phyloP scores from a whole-genome alignment of 2,113 vertebrate species.

The Polypterus senegalus region DNA sequence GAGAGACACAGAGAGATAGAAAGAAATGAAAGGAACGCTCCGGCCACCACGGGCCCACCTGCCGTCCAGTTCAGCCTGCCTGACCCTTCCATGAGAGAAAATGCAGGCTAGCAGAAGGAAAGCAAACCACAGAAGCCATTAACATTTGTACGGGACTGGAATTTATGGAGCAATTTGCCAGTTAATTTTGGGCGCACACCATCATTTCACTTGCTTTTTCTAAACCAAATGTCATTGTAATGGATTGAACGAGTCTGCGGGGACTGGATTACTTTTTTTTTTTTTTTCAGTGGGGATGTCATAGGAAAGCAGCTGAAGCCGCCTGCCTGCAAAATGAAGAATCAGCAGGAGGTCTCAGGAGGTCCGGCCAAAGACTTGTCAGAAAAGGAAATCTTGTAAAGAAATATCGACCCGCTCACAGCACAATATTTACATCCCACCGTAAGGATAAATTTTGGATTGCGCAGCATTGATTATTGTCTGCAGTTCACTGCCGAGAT shows the following conservation, averaged over 20 bases:
- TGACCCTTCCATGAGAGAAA: not conserved
- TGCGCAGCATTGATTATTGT: constrained; percentile 14
- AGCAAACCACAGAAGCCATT: not conserved
- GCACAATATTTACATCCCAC: constrained; percentile 19
- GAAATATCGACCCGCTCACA: constrained; percentile 22
- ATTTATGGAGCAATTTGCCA: constrained; percentile 7
- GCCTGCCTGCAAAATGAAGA: constrained; percentile 24
- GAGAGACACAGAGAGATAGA: not conserved
- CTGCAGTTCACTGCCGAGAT: not conserved
- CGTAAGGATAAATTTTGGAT: constrained; percentile 14
- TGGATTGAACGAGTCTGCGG: constrained; percentile 14
- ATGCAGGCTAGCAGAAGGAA: not conserved
- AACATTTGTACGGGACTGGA: not conserved
- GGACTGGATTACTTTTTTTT: constrained; percentile 15
- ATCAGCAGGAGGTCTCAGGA: constrained; percentile 13
- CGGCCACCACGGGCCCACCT: not conserved
- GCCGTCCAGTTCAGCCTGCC: not conserved
- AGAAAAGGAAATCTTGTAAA: constrained; percentile 17
- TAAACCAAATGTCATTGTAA: constrained; percentile 24
- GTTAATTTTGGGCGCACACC: constrained; percentile 14
- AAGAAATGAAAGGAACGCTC: not conserved
- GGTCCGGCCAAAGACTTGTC: not conserved
- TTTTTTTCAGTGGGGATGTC: constrained; percentile 12
- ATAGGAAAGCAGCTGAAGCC: constrained; percentile 17
- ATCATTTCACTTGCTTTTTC: constrained; percentile 18